Base-by-base conservation (phyloP, 2,888 invertebrate species). In the Esperia sulphurella region DNA sequence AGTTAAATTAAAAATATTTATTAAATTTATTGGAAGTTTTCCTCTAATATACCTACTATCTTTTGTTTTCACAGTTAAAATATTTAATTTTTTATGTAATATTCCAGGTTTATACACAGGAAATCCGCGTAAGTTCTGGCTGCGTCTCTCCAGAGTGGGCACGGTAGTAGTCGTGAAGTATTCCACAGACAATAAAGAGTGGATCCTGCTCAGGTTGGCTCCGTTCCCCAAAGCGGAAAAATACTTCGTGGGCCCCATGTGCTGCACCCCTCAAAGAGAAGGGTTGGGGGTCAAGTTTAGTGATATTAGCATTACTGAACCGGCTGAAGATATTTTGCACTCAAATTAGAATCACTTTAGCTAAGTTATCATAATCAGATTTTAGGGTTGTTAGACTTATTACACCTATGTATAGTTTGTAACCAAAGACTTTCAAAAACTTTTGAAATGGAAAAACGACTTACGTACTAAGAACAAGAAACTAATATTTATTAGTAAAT, bases 161-260 rank as follows among this genome's bases (percentile, higher is more conserved):
- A 60, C 68, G 5, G 78, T 76, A 0, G 62, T 81, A 0, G 79
- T 79, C 47, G 68, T 85, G 5, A 86, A 87, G 53, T 86, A 83
- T 43, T 85, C 86, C 10, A 59, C 54, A 0, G 82, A 87, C 43
- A 71, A 73, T 12, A 41, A 52, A 8, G 61, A 44, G 0, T 87
- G 86, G 86, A 61, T 40, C 1, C 53, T 85, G 3, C 54, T 87
- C 8, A 58, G 86, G 28, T 53, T 86, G 9, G 74, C 80, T 28
- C 60, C 72, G 0, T 79, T 85, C 48, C 65, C 68, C 1, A 8
- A 47, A 7, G 52, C 56, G 0, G 61, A 65, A 0, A 65, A 59
- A 0, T 75, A 63, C 52, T 61, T 79, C 8, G 75, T 81, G 0
- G 85, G 85, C 0, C 73, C 69, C 0, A 76, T 83, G 80, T 65